phyloP scores from a whole-genome alignment of 2,797 vertebrate genomes.

The Hybognathus amarus region DNA sequence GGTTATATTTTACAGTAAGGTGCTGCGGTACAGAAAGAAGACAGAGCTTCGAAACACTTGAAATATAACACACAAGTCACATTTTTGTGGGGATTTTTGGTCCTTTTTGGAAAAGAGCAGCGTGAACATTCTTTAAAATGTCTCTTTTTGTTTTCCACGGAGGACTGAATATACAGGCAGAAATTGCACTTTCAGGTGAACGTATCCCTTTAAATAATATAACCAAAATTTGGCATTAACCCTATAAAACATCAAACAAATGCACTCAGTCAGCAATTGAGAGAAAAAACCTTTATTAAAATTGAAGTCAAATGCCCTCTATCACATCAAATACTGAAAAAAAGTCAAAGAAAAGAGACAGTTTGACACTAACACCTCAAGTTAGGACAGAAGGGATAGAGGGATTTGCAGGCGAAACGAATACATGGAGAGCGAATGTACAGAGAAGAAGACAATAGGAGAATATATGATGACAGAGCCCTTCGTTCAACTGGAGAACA shows the following conservation, averaged over 20 bases:
- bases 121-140: no score
- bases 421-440: conserved; percentile 67
- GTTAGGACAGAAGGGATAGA: conserved; percentile 63
- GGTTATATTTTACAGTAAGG: no score
- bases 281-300: conserved; percentile 71
- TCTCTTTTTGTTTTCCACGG: not conserved
- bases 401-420: conserved; percentile 60
- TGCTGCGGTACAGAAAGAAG: conserved; percentile 77
- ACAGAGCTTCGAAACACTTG: conserved; percentile 3
- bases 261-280: conserved; percentile 62
- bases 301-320: conserved; percentile 69
- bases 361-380: conserved; percentile 62
- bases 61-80: not conserved
- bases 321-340: conserved; percentile 69
- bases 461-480: conserved; percentile 77
- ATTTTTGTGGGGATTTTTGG: not conserved
- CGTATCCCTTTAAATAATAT: not conserved
- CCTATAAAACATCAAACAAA: conserved; percentile 23
- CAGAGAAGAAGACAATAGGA: conserved; percentile 63
- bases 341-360: conserved; percentile 61
- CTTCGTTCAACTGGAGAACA: conserved; percentile 80
- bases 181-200: not conserved
- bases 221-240: conserved; percentile 8
- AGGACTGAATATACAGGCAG: not conserved
- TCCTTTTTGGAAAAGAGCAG: not conserved